phyloP scores from a whole-genome alignment of 2,888 invertebrate genomes.

The Callyntrura guangdongensis region DNA sequence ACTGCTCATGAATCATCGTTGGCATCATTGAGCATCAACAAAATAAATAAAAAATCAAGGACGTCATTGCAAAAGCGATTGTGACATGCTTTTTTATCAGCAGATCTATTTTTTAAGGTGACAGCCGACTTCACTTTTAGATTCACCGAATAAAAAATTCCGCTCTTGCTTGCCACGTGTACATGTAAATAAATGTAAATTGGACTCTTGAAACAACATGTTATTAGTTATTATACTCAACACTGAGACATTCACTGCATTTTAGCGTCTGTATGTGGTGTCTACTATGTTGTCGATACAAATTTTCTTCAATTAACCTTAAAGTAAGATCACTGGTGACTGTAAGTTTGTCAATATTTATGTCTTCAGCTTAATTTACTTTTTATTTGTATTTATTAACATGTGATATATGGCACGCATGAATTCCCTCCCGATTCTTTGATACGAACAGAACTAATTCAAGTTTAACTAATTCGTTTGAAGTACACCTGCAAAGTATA shows the following conservation, averaged over 20 bases:
- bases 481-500: too few species aligned
- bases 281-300: slow-evolving; percentile 22
- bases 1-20: background rate
- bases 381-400: background rate
- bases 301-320: slow-evolving; percentile 27
- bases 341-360: slow-evolving; percentile 38
- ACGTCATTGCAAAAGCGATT: background rate
- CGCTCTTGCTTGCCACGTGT: background rate
- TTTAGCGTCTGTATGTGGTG: background rate
- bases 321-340: background rate
- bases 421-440: background rate
- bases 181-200: background rate
- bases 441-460: too few species aligned
- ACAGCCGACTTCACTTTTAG: background rate
- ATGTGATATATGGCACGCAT: background rate
- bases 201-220: background rate
- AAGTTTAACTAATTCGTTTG: too few species aligned
- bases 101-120: background rate
- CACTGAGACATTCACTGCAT: too few species aligned
- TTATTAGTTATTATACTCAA: background rate
- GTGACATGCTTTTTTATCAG: background rate
- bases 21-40: background rate
- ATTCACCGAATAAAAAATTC: background rate
- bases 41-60: background rate
- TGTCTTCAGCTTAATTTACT: background rate